Percentiles rank a stretch among this genome's conserved stretches.
Conservation (phyloP, 37 sponge, comb jelly and placozoan species). For the Agelas oroides region DNA sequence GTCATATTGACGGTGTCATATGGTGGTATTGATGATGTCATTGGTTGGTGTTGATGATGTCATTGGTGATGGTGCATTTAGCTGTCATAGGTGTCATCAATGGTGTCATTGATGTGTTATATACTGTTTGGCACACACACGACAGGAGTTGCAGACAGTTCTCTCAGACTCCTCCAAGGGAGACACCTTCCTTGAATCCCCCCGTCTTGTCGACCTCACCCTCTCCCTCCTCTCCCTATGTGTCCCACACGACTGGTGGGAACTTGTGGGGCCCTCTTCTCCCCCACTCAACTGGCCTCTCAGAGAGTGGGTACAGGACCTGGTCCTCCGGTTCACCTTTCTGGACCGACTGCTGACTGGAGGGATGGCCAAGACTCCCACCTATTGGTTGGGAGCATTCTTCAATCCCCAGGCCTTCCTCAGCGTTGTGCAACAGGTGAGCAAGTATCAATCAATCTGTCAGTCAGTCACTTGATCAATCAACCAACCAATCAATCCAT, state of each 20-base stretch:
- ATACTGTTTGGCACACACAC: too few species aligned
- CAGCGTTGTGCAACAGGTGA: constrained; percentile 76
- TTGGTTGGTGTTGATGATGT: too few species aligned
- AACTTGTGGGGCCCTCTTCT: constrained; percentile 51
- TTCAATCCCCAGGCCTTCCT: constrained; percentile 70
- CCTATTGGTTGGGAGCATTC: constrained; percentile 82
- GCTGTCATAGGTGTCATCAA: too few species aligned
- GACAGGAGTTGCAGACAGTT: constrained; percentile 44
- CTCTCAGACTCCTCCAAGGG: constrained; percentile 22
- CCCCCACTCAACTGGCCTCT: constrained; percentile 58
- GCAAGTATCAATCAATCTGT: background rate
- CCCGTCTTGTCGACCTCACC: constrained; percentile 51
- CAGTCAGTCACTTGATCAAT: too few species aligned
- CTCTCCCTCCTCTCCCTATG: constrained; percentile 34
- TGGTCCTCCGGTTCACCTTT: constrained; percentile 50
- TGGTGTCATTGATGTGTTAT: too few species aligned
- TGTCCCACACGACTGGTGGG: constrained; percentile 57
- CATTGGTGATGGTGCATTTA: too few species aligned
- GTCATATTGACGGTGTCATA: too few species aligned
- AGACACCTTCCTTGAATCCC: constrained; percentile 21
- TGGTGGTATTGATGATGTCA: too few species aligned
- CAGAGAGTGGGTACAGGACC: constrained; percentile 66
- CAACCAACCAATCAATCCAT: too few species aligned
- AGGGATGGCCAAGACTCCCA: constrained; percentile 72
- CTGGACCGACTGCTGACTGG: constrained; percentile 60